Evolutionary conservation across 2,888 invertebrate species (phyloP), one percentile per base, ranked within the genome.

Genomic region (Drosophila borborema): DNA sequence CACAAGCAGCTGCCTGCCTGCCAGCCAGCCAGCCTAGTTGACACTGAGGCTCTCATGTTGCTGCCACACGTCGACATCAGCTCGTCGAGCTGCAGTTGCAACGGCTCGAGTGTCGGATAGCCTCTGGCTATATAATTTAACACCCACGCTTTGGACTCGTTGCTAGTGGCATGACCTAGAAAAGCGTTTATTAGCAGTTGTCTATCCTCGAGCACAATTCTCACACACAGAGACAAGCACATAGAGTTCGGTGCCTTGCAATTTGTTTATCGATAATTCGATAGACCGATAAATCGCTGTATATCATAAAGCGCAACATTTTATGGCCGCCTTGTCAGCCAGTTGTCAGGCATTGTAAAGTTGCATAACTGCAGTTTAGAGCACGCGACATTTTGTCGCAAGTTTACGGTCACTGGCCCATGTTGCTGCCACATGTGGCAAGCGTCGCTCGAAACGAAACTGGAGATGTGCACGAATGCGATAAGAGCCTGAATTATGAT

Each of bases 361-460:
- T 86, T 89, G 77, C 87, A 89, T 86, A 86, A 86, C 86, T 86
- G 86, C 89, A 87, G 85, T 86, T 89, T 85, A 89, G 86, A 85
- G 86, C 86, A 86, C 86, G 86, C 86, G 86, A 86, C 86, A 89
- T 86, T 87, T 89, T 86, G 81, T 89, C 72, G 81, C 82, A 89
- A 89, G 82, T 89, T 86, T 86, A 86, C 86, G 86, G 88, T 86
- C 84, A 70, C 58, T 74, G 84, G 70, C 70, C 51, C 70, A 58
- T 48, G 48, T 28, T 36, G 74, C 60, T 65, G 59, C 46, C 53
- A 60, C 61, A 49, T 46, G 73, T 45, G 31, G 59, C 69, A 56
- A 74, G 60, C 56, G 31, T 51, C 55, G 38, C 38, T 28, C 59
- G 46, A 51, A 82, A 74, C 74, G 72, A 81, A 83, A 86, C 86